These are phyloP conservation scores for Gymnogyps californianus DNA, from an alignment of 2,113 vertebrate genomes.

Conservation along the genomic window DNA sequence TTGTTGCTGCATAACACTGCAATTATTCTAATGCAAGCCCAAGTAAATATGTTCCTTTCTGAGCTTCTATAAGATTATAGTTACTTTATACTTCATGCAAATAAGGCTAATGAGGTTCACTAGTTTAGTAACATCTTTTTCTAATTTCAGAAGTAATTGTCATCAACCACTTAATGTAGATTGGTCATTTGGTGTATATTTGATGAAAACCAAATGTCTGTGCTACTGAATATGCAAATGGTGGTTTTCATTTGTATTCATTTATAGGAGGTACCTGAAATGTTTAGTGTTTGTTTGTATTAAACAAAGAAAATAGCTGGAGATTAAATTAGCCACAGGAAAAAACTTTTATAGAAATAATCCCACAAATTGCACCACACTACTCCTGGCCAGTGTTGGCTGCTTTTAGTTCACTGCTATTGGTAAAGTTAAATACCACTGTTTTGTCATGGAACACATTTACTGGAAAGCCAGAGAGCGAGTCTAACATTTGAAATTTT, in stretches of 20 bases:
- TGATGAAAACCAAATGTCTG: background rate
- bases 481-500: background rate
- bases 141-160: conserved; percentile 14
- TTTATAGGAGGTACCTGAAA: background rate
- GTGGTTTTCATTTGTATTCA: background rate
- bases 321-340: background rate
- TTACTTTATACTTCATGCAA: background rate
- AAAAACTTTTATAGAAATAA: background rate
- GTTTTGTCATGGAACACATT: background rate
- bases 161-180: background rate
- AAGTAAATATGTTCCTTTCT: background rate
- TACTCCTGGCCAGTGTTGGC: background rate
- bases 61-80: background rate
- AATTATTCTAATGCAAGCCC: background rate
- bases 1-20: background rate
- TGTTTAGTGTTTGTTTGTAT: background rate
- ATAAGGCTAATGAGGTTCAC: background rate
- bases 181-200: background rate
- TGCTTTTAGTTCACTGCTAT: background rate
- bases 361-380: background rate
- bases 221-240: background rate
- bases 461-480: background rate
- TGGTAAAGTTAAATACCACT: background rate
- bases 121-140: background rate
- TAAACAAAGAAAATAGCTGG: background rate